These are phyloP conservation scores for Indicator maculatus DNA, from an alignment of 2,113 vertebrate genomes.

Conservation along the genomic window DNA sequence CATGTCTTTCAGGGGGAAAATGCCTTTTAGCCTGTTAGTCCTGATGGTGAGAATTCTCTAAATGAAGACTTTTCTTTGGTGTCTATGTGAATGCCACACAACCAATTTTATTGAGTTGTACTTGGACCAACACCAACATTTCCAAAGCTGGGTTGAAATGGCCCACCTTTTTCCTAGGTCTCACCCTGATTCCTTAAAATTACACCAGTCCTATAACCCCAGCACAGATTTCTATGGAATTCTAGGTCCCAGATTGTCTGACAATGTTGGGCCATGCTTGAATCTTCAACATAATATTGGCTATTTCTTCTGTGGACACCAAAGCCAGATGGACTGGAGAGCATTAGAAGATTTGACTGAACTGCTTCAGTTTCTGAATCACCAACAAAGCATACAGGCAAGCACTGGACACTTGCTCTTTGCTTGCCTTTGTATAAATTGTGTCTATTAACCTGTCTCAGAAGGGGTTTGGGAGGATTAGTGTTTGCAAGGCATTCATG, in stretches of 20 bases:
- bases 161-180: neutral
- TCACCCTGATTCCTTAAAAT: neutral
- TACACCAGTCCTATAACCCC: neutral
- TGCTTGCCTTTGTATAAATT: neutral
- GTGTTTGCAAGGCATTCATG: neutral
- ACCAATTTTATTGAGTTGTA: neutral
- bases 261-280: neutral
- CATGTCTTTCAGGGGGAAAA: slow-evolving; percentile 24
- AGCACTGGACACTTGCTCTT: neutral
- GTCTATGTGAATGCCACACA: neutral
- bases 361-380: neutral
- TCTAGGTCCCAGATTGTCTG: neutral
- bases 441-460: slow-evolving; percentile 19
- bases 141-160: neutral
- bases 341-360: neutral
- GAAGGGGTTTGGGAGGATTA: neutral
- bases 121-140: neutral
- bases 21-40: neutral
- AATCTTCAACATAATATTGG: neutral
- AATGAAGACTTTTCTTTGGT: neutral
- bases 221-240: neutral
- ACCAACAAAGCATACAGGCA: neutral
- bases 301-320: neutral
- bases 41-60: neutral
- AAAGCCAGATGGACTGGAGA: neutral